These are phyloP conservation scores for Zosterops lateralis DNA, from an alignment of 2,113 vertebrate genomes.

Conservation along the genomic window DNA sequence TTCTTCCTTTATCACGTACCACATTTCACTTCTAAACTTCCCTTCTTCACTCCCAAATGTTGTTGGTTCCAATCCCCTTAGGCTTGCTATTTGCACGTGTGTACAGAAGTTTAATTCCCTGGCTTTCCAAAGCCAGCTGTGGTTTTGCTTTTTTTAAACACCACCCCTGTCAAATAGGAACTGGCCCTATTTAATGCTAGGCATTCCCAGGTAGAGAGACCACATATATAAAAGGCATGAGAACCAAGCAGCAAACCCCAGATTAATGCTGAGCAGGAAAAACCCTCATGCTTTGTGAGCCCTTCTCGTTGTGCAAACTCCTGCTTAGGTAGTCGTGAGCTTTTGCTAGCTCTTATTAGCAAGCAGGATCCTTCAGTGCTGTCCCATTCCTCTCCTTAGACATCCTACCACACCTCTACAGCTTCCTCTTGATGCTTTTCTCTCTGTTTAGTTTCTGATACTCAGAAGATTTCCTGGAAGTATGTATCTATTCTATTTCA, in stretches of 20 bases:
- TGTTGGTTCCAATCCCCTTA: neutral
- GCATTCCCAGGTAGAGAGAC: neutral
- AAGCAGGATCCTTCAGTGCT: neutral
- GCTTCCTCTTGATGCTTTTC: neutral
- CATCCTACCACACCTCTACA: too few relatives aligned
- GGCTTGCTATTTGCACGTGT: accelerated
- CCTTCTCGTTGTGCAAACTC: neutral
- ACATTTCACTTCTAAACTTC: neutral
- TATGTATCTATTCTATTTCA: neutral
- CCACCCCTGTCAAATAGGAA: neutral
- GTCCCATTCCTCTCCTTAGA: neutral
- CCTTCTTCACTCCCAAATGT: neutral
- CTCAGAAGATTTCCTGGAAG: neutral
- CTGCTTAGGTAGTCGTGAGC: neutral
- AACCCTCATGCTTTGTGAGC: accelerated
- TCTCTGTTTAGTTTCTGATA: neutral
- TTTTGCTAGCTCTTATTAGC: neutral
- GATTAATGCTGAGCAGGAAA: neutral
- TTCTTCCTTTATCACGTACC: neutral
- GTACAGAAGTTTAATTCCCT: neutral
- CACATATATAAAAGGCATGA: accelerated
- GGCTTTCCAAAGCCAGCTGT: accelerated
- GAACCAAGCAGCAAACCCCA: neutral
- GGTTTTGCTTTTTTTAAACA: neutral
- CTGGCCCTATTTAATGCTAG: neutral